Percentiles rank a stretch among this genome's conserved stretches.
Conservation (phyloP, 2,113 vertebrate genomes). For the Enhydra lutris region DNA sequence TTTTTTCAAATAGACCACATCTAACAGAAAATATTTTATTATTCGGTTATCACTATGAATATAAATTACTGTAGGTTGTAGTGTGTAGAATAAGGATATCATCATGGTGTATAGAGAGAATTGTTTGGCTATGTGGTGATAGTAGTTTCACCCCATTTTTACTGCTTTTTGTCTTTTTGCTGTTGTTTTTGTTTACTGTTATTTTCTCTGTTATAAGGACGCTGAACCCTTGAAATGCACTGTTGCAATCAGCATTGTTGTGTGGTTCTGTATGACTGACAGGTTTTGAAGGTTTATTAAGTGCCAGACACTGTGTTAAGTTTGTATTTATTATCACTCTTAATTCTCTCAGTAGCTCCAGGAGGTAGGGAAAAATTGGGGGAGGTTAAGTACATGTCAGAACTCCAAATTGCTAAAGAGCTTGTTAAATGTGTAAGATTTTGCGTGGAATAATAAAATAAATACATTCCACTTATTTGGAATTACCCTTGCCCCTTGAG, state of each 20-base stretch:
- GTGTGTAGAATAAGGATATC: background rate
- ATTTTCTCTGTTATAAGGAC: slow-evolving; percentile 26
- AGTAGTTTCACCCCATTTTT: slow-evolving; percentile 23
- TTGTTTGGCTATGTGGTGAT: background rate
- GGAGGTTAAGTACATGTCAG: slow-evolving; percentile 16
- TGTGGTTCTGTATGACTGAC: slow-evolving; percentile 18
- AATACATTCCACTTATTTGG: background rate
- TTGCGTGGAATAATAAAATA: slow-evolving; percentile 37
- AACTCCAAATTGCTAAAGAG: slow-evolving; percentile 5
- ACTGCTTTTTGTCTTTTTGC: background rate
- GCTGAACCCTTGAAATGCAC: background rate
- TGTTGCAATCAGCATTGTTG: slow-evolving; percentile 11
- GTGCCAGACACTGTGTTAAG: background rate
- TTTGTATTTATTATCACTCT: background rate
- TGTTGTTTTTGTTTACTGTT: slow-evolving; percentile 18
- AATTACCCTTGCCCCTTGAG: background rate
- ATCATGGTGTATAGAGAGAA: background rate
- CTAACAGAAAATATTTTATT: slow-evolving; percentile 30
- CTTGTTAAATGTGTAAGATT: background rate
- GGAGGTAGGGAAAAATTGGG: background rate
- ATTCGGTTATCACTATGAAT: slow-evolving; percentile 35
- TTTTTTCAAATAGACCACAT: slow-evolving; percentile 4
- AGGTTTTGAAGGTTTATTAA: slow-evolving; percentile 11
- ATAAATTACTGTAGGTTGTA: slow-evolving; percentile 26
- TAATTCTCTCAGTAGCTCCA: background rate